These are phyloP conservation scores for Zeuzera pyrina DNA, from an alignment of 2,888 invertebrate genomes.

Conservation along the genomic window DNA sequence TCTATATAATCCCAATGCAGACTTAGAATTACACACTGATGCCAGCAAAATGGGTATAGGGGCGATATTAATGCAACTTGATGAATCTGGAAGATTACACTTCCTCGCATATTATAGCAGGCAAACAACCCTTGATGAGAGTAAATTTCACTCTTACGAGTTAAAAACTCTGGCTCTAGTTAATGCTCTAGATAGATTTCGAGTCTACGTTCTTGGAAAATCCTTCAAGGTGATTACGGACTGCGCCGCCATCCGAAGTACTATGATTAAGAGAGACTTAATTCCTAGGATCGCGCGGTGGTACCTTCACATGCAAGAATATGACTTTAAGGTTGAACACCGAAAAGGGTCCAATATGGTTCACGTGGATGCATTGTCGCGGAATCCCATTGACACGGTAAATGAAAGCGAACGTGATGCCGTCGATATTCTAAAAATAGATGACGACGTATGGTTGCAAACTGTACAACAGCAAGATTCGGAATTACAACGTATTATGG, in stretches of 20 bases:
- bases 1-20: conserved; percentile 8
- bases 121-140: conserved; percentile 7
- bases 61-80: conserved; percentile 3
- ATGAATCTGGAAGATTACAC: not conserved
- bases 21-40: not conserved
- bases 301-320: conserved; percentile 17
- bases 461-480: not conserved
- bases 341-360: conserved; percentile 10
- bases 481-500: not conserved
- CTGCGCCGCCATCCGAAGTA: conserved; percentile 9
- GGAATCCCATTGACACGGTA: conserved; percentile 1
- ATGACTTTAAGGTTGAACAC: conserved; percentile 13
- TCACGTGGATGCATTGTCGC: conserved; percentile 12
- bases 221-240: conserved; percentile 9
- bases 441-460: not conserved
- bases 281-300: conserved; percentile 16
- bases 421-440: not conserved
- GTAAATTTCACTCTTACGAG: too few relatives aligned
- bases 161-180: conserved; percentile 12
- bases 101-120: conserved; percentile 2
- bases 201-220: conserved; percentile 9
- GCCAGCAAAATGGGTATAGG: not conserved
- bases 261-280: conserved; percentile 14
- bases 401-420: not conserved
- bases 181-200: conserved; percentile 6